A percentile compares a stretch with the other conserved stretches of the same genome.
Evolutionary conservation across 2,113 vertebrate species (phyloP).

Genomic region (Gobio gobio): DNA sequence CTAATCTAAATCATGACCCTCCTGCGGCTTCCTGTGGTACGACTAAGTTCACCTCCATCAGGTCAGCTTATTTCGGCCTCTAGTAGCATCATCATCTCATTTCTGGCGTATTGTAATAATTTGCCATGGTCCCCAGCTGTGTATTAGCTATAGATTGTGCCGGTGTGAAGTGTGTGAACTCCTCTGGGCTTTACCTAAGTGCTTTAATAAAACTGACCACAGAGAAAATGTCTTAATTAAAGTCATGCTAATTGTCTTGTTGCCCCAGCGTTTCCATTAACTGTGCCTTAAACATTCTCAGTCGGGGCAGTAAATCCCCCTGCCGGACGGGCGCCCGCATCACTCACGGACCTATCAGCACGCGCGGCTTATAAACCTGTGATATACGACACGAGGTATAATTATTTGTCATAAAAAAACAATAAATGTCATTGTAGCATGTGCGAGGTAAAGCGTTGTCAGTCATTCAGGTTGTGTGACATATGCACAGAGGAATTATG

Average conservation of each 20-base stretch:
- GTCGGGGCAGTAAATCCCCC: slow-evolving; percentile 35
- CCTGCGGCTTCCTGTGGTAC: no score
- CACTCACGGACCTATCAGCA: neutral
- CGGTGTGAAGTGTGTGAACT: slow-evolving; percentile 1
- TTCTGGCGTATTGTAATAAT: neutral
- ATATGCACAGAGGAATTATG: neutral
- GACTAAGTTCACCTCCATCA: neutral
- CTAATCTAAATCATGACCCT: neutral
- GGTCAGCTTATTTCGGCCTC: neutral
- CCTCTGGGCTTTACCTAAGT: slow-evolving; percentile 48
- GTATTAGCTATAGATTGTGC: slow-evolving; percentile 39
- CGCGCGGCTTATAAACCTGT: slow-evolving; percentile 28
- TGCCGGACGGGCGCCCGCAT: slow-evolving; percentile 9
- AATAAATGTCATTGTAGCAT: slow-evolving; percentile 32
- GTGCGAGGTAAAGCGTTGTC: neutral
- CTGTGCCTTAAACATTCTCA: neutral
- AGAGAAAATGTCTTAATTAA: slow-evolving; percentile 58
- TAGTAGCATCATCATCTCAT: neutral
- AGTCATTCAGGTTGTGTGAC: no score
- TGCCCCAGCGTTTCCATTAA: slow-evolving; percentile 53
- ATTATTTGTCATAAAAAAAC: slow-evolving; percentile 43
- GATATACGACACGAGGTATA: slow-evolving; percentile 16
- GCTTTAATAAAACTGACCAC: slow-evolving; percentile 58
- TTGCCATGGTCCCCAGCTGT: neutral
- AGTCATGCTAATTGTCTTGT: slow-evolving; percentile 56